Base-by-base conservation (phyloP, 2,113 vertebrate genomes). In the Ictalurus punctatus region DNA sequence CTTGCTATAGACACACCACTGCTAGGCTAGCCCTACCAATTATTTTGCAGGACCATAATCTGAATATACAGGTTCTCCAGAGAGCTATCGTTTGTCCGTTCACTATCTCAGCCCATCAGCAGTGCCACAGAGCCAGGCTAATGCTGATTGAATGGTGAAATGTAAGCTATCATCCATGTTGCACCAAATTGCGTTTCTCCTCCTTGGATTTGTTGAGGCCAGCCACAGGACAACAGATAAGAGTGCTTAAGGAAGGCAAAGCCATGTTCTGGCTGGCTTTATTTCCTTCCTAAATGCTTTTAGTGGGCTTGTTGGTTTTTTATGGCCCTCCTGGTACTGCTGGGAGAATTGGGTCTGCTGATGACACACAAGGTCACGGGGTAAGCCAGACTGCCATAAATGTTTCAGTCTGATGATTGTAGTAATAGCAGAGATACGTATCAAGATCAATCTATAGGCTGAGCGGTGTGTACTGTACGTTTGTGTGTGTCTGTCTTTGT, bases 301-400 rank as follows among this genome's bases (percentile, higher is more conserved):
- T 89, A 92, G 63, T 87, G 40, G 74, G 88, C 88, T 84, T 81
- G 83, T 90, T 88, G 85, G 34, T 58, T 84, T 80, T 90, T 81
- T 88, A 92, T 89, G 27, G 79, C 34, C 48, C 83, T 61, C 40
- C 40, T 71, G 63, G 71, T 27, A n/a, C 34, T 40, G 74, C 69
- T 76, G 34, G 59, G 84, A 73, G 83, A 90, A 90, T 84, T 89
- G 91, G 89, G 86, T 79, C 25, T 63, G n/a, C 17, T 86, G 80
- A 87, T 82, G 85, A 87, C 82, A 87, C 74, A 21, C 40, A 34
- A 84, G 86, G 83, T 86, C 83, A 65, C 19, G 0, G 81, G 65
- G 54, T 84, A 81, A 83, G 76, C 74, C 73, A 79, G 73, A 78
- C n/a, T 58, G 16, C 52, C 74, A 88, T 91, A 90, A 89, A 87